Conservation (phyloP, 2,888 invertebrate species). For the Apotomis betuletana region DNA sequence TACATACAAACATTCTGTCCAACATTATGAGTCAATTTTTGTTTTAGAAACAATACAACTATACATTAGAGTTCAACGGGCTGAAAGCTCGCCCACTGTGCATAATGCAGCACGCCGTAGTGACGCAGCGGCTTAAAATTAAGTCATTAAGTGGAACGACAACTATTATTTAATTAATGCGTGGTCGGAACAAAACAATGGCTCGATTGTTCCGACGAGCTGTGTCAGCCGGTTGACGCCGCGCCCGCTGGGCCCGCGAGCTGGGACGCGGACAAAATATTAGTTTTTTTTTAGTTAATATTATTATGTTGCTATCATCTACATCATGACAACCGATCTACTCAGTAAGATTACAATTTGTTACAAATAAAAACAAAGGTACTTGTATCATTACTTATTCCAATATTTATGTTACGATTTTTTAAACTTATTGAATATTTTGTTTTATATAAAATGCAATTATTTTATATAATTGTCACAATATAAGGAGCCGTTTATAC, state of each 20-base stretch:
- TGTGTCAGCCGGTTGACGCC: constrained; percentile 49
- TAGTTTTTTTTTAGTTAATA: not conserved
- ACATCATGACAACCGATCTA: too few relatives aligned
- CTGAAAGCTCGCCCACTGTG: constrained; percentile 24
- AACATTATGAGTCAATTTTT: too few relatives aligned
- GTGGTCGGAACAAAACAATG: constrained; percentile 63
- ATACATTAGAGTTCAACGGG: constrained; percentile 31
- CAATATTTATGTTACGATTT: too few relatives aligned
- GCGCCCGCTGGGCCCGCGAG: constrained; percentile 40
- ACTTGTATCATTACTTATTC: too few relatives aligned
- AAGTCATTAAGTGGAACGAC: constrained; percentile 64
- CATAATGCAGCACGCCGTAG: constrained; percentile 41
- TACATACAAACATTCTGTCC: too few relatives aligned
- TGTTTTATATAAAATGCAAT: too few relatives aligned
- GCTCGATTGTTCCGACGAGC: constrained; percentile 59
- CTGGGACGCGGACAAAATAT: constrained; percentile 19
- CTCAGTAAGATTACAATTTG: too few relatives aligned
- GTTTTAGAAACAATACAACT: not conserved
- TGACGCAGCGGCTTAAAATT: constrained; percentile 56
- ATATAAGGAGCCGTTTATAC: too few relatives aligned
- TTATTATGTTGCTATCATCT: not conserved
- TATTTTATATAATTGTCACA: too few relatives aligned
- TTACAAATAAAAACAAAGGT: too few relatives aligned
- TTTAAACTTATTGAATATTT: too few relatives aligned
- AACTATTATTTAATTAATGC: constrained; percentile 68